phyloP scores from a whole-genome alignment of 2,113 vertebrate genomes.

The Octodon degus region DNA sequence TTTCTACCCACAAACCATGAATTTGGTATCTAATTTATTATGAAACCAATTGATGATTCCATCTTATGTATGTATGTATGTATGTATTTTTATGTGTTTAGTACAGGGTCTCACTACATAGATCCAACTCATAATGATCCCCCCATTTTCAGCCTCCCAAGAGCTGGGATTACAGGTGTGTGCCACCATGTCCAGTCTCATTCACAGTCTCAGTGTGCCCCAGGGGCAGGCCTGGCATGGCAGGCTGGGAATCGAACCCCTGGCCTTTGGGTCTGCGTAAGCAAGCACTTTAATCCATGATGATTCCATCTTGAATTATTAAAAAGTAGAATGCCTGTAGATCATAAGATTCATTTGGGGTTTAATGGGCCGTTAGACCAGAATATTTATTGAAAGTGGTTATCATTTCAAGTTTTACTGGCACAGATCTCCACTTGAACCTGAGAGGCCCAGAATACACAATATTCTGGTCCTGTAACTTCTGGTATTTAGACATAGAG shows the following conservation, averaged over 20 bases:
- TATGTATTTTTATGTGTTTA: too few relatives aligned
- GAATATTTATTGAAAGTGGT: conserved; percentile 52
- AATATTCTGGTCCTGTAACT: background rate
- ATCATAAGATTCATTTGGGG: conserved; percentile 54
- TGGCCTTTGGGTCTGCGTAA: too few relatives aligned
- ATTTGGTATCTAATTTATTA: conserved; percentile 60
- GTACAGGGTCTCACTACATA: too few relatives aligned
- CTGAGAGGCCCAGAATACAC: background rate
- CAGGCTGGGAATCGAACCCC: too few relatives aligned
- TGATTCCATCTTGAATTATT: conserved; percentile 70
- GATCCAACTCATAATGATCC: too few relatives aligned
- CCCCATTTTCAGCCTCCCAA: too few relatives aligned
- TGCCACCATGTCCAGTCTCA: too few relatives aligned
- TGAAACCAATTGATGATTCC: conserved; percentile 55
- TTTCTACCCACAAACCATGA: conserved; percentile 38
- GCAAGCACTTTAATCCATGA: background rate
- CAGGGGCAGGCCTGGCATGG: too few relatives aligned
- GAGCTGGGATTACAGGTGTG: too few relatives aligned
- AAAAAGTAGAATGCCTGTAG: conserved; percentile 16
- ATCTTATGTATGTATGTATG: background rate
- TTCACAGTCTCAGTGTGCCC: too few relatives aligned
- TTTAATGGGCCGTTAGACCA: conserved; percentile 54
- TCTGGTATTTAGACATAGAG: conserved; percentile 28
- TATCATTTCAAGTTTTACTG: conserved; percentile 55
- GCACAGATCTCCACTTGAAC: background rate